Conservation (phyloP, 92 coral and sea anemone genomes). For the Epizoanthus fatuus region DNA sequence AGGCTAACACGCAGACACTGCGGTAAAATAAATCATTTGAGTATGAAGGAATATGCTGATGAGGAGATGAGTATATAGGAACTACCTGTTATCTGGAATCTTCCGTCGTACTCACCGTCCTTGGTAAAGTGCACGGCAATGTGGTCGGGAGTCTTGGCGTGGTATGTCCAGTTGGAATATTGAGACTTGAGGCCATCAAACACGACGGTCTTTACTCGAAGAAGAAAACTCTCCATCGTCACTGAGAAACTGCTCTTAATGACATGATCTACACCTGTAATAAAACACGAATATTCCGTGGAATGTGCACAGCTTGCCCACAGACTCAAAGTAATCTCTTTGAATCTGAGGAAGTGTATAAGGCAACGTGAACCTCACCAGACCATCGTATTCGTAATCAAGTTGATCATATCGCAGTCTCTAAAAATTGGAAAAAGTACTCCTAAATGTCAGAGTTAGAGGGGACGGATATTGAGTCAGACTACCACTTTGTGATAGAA, state of each 20-base stretch:
- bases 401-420: too few relatives aligned
- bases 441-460: too few relatives aligned
- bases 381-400: too few relatives aligned
- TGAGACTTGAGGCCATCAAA: slow-evolving; percentile 93
- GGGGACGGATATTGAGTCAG: too few relatives aligned
- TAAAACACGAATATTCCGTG: not conserved
- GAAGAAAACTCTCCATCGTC: slow-evolving; percentile 89
- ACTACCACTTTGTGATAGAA: too few relatives aligned
- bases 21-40: not conserved
- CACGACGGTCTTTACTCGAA: slow-evolving; percentile 85
- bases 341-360: too few relatives aligned
- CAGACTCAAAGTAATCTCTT: too few relatives aligned
- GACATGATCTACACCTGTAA: slow-evolving; percentile 90
- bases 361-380: too few relatives aligned
- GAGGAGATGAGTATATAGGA: too few relatives aligned
- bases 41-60: not conserved
- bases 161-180: slow-evolving; percentile 93
- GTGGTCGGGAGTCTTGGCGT: slow-evolving; percentile 85
- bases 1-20: not conserved
- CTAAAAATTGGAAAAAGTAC: too few relatives aligned
- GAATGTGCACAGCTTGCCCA: too few relatives aligned
- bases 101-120: slow-evolving; percentile 65
- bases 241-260: slow-evolving; percentile 94
- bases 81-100: not conserved
- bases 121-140: slow-evolving; percentile 83